Conservation (phyloP, 1,140 invertebrate species). For the Melanaphis sacchari region DNA sequence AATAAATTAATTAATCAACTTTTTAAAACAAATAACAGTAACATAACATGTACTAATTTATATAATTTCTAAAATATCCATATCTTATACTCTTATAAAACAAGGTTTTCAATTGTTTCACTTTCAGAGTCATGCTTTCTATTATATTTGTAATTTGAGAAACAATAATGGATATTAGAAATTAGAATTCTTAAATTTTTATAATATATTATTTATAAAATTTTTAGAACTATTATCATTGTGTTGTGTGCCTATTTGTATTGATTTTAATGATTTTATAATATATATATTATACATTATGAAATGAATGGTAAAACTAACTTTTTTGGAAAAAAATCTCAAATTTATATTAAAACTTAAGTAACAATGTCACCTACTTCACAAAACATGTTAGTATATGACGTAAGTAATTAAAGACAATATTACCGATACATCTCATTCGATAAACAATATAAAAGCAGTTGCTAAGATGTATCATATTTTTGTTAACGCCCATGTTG, state of each 20-base stretch:
- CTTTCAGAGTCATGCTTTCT: not conserved
- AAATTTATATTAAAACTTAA: not conserved
- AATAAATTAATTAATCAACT: conserved; percentile 5
- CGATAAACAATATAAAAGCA: not conserved
- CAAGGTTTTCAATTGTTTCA: not conserved
- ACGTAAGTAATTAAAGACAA: conserved; percentile 20
- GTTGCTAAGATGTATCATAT: not conserved
- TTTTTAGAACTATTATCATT: too few relatives aligned
- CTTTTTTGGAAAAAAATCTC: not conserved
- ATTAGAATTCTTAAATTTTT: not conserved
- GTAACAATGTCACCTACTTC: not conserved
- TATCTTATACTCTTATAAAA: not conserved
- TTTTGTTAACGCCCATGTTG: not conserved
- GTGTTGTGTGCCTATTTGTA: not conserved
- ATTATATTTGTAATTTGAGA: conserved; percentile 9
- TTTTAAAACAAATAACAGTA: not conserved
- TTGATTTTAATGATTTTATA: not conserved
- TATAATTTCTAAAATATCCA: conserved; percentile 11
- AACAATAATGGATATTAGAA: not conserved
- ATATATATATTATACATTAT: not conserved
- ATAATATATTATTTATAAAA: not conserved
- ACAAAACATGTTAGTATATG: not conserved
- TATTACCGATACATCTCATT: not conserved
- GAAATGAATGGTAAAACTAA: not conserved
- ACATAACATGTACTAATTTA: not conserved